Evolutionary conservation across 2,113 vertebrate genomes (phyloP).

Genomic region (Entelurus aequoreus): DNA sequence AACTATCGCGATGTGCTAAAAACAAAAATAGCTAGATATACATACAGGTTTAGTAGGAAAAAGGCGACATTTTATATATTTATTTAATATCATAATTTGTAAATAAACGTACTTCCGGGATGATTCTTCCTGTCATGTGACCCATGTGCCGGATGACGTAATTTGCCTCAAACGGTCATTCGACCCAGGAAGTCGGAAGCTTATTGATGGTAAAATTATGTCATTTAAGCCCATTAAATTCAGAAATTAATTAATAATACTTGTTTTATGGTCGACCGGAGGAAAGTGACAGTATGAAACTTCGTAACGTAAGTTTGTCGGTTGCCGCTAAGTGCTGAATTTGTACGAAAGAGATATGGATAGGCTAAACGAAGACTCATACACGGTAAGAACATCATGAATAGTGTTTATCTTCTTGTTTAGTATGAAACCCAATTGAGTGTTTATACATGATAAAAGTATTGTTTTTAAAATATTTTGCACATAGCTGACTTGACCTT

Average conservation of each 20-base stretch:
- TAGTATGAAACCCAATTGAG: too few species aligned
- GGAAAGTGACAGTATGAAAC: background rate
- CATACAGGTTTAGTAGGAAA: too few species aligned
- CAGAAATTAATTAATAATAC: background rate
- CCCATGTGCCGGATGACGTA: background rate
- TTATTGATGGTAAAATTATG: background rate
- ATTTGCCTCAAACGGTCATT: constrained; percentile 16
- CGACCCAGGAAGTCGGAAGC: constrained; percentile 44
- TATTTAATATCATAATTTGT: background rate
- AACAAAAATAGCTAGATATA: too few species aligned
- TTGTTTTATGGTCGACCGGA: background rate
- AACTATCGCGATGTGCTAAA: too few species aligned
- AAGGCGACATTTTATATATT: too few species aligned
- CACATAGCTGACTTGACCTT: background rate
- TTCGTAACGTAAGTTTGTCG: background rate
- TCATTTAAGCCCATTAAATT: background rate
- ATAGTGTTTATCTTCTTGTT: too few species aligned
- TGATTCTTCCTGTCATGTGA: constrained; percentile 20
- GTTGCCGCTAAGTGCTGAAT: background rate
- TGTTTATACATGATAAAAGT: too few species aligned
- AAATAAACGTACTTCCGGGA: background rate
- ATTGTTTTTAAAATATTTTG: background rate
- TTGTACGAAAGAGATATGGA: constrained; percentile 16
- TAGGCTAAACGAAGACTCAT: constrained; percentile 28
- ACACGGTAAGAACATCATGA: constrained; percentile 47